Base-by-base conservation (phyloP, 2,888 invertebrate species). In the Caenorhabditis sp. region DNA sequence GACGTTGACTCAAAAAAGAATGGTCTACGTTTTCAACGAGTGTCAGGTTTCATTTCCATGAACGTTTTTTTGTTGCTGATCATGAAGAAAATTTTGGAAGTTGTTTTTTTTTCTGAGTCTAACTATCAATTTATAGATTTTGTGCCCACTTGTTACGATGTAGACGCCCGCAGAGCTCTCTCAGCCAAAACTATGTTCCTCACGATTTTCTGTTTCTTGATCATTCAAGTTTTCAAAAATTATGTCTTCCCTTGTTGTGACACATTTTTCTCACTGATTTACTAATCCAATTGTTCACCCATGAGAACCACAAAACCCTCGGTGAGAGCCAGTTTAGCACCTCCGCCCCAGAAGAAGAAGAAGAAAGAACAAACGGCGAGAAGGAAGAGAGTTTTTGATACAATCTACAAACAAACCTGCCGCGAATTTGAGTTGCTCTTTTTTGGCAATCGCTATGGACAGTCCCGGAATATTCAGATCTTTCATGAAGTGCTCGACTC, bases 381-480 rank as follows among this genome's bases (percentile, higher is more conserved):
- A n/a, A n/a, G n/a, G n/a, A n/a, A n/a, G n/a, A 56, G 63, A 68
- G 54, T 41, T 44, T 44, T 41, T 47, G 66, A 73, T 58, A 73
- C 58, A 66, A 73, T 64, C 47, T 66, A 38, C 63, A 69, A 69
- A 77, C 83, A 70, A 56, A 90, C 90, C 91, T 35, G 91, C 91
- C 28, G 91, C 91, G 61, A 91, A 91, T 80, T 92, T 91, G 63
- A 91, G 87, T 70, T 88, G 82, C 72, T 91, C 91, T 70, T 91
- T 83, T 75, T 89, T 90, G 24, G 91, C 88, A 54, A 91, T 90
- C 38, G 91, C 91, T 49, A 91, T 90, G 1, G 91, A 92, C n/a
- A 91, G 83, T 22, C 91, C 91, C 28, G 91, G 91, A 54, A 91
- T 91, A 75, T 91, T 90, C 31, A 91, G 82, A 63, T 91, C 90